phyloP scores from a whole-genome alignment of 2,113 vertebrate genomes.

The Callipepla californica region DNA sequence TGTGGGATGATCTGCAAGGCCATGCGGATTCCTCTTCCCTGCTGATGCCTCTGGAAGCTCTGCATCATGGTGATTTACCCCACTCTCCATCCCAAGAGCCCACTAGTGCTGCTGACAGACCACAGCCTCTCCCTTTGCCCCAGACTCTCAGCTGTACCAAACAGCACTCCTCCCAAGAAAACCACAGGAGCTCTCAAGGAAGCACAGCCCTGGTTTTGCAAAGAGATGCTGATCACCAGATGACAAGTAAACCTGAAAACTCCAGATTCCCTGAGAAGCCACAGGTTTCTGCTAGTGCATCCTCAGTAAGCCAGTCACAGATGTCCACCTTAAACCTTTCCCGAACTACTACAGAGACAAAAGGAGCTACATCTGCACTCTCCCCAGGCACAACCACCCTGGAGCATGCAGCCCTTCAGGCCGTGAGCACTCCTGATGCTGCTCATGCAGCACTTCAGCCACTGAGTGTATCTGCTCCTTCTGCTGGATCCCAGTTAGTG shows the following conservation, averaged over 20 bases:
- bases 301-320: not conserved
- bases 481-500: not conserved
- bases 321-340: not conserved
- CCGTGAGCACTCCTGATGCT: not conserved
- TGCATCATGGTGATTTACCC: not conserved
- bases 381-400: not conserved
- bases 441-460: not conserved
- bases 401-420: not conserved
- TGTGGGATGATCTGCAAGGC: not conserved
- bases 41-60: not conserved
- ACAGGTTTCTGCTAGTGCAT: not conserved
- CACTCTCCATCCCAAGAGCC: not conserved
- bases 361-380: not conserved
- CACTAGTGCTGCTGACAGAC: not conserved
- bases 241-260: not conserved
- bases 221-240: not conserved
- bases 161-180: not conserved
- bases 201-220: not conserved
- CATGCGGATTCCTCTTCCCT: fast-evolving
- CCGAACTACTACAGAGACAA: not conserved
- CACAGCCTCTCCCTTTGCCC: not conserved
- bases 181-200: not conserved
- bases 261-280: not conserved
- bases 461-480: not conserved
- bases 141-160: not conserved